These are phyloP conservation scores for Microcebus griseorufus DNA, from an alignment of 2,113 vertebrate genomes.

Conservation along the genomic window DNA sequence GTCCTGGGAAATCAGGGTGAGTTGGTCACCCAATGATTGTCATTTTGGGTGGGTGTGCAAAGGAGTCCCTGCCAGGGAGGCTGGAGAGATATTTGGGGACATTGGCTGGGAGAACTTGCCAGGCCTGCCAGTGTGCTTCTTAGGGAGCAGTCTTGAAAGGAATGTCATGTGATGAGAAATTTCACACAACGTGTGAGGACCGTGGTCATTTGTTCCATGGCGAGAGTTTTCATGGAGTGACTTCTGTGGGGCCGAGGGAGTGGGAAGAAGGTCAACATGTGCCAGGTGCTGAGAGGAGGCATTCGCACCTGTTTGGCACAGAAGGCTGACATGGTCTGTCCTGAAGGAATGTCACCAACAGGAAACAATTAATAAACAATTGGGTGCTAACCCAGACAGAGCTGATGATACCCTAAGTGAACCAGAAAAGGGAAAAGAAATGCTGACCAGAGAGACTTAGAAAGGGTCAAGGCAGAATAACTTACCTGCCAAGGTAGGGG, in stretches of 20 bases:
- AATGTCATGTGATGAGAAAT: neutral
- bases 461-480: neutral
- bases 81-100: neutral
- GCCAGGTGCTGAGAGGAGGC: accelerated
- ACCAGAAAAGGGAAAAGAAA: neutral
- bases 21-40: neutral
- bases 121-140: neutral
- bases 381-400: neutral
- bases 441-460: neutral
- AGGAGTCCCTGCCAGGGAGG: neutral
- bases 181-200: neutral
- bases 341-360: neutral
- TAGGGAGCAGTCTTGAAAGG: neutral
- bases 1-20: neutral
- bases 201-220: too few species aligned
- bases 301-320: too few species aligned
- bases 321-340: neutral
- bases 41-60: neutral
- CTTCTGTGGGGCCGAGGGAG: neutral
- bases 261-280: neutral
- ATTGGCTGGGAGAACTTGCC: accelerated
- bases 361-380: neutral
- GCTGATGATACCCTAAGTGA: neutral
- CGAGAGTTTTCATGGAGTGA: neutral
- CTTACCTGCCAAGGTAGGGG: accelerated